Conservation (phyloP, 2,113 vertebrate genomes). For the Tetrao urogallus region DNA sequence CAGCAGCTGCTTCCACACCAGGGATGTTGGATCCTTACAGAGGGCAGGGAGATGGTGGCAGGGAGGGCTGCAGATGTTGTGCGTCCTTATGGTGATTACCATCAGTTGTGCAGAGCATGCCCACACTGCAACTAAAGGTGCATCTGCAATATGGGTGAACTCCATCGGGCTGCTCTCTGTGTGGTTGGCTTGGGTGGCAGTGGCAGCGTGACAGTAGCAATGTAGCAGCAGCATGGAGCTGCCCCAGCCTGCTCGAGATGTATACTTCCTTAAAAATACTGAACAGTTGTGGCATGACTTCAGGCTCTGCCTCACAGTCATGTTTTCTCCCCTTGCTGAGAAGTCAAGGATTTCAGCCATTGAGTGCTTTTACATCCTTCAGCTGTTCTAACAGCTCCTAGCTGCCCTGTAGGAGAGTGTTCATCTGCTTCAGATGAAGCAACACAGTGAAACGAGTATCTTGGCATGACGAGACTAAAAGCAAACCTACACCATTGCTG, state of each 20-base stretch:
- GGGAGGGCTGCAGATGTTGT: background rate
- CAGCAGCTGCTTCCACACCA: background rate
- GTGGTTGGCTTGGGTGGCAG: accelerated
- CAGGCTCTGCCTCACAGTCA: accelerated
- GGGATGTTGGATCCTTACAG: background rate
- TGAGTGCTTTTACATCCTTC: background rate
- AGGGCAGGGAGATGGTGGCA: accelerated
- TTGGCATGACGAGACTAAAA: background rate
- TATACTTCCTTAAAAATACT: background rate
- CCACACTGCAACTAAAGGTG: background rate
- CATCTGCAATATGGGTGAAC: background rate
- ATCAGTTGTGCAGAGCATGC: accelerated
- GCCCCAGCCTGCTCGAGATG: background rate
- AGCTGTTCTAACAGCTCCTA: background rate
- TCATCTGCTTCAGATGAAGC: background rate
- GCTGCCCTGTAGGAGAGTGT: background rate
- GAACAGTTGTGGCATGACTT: background rate
- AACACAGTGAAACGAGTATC: background rate
- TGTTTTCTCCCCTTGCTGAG: background rate
- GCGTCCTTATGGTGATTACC: accelerated
- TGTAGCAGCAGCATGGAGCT: background rate
- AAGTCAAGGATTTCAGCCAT: background rate
- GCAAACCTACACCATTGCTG: accelerated
- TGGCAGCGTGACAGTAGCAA: background rate
- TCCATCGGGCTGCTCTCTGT: accelerated